phyloP scores from a whole-genome alignment of 2,797 vertebrate genomes.

The Gymnoscopelus braueri region DNA sequence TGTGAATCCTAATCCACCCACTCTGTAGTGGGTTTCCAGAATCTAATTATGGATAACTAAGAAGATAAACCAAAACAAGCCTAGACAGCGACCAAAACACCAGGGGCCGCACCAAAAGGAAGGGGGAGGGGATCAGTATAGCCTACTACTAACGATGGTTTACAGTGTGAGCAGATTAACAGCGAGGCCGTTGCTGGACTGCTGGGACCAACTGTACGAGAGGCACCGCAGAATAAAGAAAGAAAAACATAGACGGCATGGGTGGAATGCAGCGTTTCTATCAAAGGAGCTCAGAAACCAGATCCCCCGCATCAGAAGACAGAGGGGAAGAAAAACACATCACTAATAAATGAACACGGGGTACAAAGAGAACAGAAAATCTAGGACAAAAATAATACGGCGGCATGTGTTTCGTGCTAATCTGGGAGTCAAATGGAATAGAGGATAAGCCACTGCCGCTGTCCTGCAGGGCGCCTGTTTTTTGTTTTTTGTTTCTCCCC shows the following conservation, averaged over 20 bases:
- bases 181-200: conserved; percentile 53
- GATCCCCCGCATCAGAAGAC: conserved; percentile 62
- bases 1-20: conserved; percentile 36
- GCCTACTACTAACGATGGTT: conserved; percentile 14
- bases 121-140: conserved; percentile 27
- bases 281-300: conserved; percentile 70
- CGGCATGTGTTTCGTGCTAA: conserved; percentile 66
- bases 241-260: conserved; percentile 68
- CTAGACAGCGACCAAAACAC: conserved; percentile 57
- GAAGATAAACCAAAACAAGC: conserved; percentile 50
- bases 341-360: conserved; percentile 83
- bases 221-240: conserved; percentile 50
- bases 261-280: conserved; percentile 59
- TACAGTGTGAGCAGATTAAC: conserved; percentile 41
- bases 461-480: conserved; percentile 76
- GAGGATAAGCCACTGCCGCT: conserved; percentile 78
- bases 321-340: conserved; percentile 69
- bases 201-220: conserved; percentile 63
- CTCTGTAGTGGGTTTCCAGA: conserved; percentile 33
- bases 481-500: conserved; percentile 37
- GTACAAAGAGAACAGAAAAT: conserved; percentile 70
- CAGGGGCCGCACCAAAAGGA: conserved; percentile 54
- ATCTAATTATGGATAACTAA: conserved; percentile 46
- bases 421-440: conserved; percentile 88
- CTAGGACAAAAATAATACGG: conserved; percentile 75